Evolutionary conservation across 2,797 vertebrate species (phyloP).

Genomic region (Gallinago solitaria): DNA sequence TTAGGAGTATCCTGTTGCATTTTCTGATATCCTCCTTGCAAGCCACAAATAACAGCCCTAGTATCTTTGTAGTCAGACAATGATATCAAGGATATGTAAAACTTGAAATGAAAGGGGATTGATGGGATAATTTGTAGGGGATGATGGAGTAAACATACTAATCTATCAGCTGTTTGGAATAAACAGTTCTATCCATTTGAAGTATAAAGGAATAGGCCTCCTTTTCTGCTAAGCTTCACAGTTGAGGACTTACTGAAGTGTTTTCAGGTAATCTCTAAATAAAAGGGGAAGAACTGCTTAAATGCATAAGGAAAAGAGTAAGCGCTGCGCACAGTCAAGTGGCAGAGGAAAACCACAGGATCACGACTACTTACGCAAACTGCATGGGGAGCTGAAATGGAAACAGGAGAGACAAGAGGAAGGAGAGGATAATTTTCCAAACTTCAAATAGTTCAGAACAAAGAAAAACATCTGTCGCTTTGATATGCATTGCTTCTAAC

Average conservation of each 20-base stretch:
- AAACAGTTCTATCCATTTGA: not conserved
- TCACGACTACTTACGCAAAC: not conserved
- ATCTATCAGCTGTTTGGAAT: not conserved
- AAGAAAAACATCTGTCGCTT: not conserved
- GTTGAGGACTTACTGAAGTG: not conserved
- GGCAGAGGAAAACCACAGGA: not conserved
- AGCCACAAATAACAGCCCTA: not conserved
- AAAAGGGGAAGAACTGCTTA: not conserved
- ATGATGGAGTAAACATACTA: not conserved
- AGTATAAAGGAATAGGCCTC: not conserved
- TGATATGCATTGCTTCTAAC: not conserved
- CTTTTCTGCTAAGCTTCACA: not conserved
- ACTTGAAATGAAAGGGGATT: not conserved
- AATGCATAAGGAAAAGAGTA: not conserved
- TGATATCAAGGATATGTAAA: not conserved
- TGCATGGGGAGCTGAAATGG: fast-evolving
- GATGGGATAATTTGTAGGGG: not conserved
- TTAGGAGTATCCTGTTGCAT: not conserved
- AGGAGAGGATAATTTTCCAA: not conserved
- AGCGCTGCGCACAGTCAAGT: not conserved
- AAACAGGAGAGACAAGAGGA: not conserved
- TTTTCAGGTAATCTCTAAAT: not conserved
- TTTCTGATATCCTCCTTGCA: not conserved
- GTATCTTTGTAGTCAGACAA: not conserved
- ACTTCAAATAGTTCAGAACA: not conserved